Base-by-base conservation (phyloP, 1,140 invertebrate species). In the Cotesia chilonis region DNA sequence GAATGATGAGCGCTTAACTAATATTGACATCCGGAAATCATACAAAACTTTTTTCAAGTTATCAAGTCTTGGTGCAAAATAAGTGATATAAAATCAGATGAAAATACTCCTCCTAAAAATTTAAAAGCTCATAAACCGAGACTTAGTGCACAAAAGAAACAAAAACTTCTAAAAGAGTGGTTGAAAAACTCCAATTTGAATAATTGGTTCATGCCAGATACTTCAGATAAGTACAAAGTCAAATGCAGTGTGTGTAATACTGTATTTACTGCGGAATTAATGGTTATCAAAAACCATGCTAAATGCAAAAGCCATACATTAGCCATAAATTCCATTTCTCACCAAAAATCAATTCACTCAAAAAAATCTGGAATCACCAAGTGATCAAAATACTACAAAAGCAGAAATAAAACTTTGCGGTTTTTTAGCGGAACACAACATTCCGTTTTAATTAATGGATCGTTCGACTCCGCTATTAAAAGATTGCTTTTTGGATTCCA, bases 341-440 rank as follows among this genome's bases (percentile, higher is more conserved):
- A 63, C 4, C 60, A 63, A 35, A 35, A 38, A 35, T 63, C 60
- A 63, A 63, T 63, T 63, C n/a, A 38, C 37, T 63, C 60, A 5
- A 63, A 63, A 12, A 36, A 37, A 38, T 38, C 20, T 35, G 4
- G 28, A 63, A 38, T 36, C 28, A 36, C 17, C 60, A 63, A 2
- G 37, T 41, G 28, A n/a, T 14, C 9, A 66, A 66, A 5, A n/a
- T 51, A 66, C 64, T 41, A 66, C 14, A 52, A 4, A 37, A n/a
- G 37, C 41, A n/a, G 64, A 41, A 66, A 66, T 66, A 38, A 66
- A 66, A 66, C 64, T 66, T 14, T 66, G 64, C 2, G 37, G 64
- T 41, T 66, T 66, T 35, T 7, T 66, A 52, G 36, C 47, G 36
- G 64, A 66, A 17, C 64, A 66, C 64, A 66, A 66, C 64, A 66